Conservation (phyloP, 1,140 invertebrate species). For the Ruditapes philippinarum region DNA sequence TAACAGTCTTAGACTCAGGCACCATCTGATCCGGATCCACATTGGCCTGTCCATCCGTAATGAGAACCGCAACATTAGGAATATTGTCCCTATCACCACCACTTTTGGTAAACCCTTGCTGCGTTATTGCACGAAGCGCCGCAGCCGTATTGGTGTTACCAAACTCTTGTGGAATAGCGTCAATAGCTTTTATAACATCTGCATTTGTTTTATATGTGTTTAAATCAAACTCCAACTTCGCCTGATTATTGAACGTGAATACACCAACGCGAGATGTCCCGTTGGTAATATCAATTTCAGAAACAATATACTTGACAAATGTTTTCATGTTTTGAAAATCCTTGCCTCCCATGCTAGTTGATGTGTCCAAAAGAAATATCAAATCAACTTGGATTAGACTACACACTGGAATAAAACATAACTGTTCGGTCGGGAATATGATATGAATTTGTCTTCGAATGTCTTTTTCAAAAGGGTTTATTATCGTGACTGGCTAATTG, state of each 20-base stretch:
- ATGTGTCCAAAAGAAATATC: conserved; percentile 71
- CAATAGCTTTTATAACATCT: conserved; percentile 70
- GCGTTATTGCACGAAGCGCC: conserved; percentile 66
- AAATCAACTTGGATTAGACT: conserved; percentile 72
- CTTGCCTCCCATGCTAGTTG: conserved; percentile 46
- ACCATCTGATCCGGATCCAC: conserved; percentile 35
- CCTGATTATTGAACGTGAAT: conserved; percentile 69
- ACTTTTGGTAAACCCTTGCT: conserved; percentile 61
- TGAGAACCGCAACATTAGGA: conserved; percentile 77
- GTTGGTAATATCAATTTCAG: conserved; percentile 65
- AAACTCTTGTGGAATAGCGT: conserved; percentile 69
- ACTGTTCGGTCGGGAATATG: no score
- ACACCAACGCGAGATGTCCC: conserved; percentile 74
- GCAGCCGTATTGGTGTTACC: conserved; percentile 78
- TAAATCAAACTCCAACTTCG: conserved; percentile 70
- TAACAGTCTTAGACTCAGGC: conserved; percentile 37
- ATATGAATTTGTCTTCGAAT: no score
- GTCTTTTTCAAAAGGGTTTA: no score
- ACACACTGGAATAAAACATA: conserved; percentile 61
- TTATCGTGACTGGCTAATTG: no score
- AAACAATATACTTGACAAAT: conserved; percentile 67
- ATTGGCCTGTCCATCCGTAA: conserved; percentile 78
- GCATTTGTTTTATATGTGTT: conserved; percentile 66
- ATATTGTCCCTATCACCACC: conserved; percentile 77
- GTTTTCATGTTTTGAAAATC: conserved; percentile 66